Conservation (phyloP, 2,888 invertebrate species). For the Trichopria drosophilae region DNA sequence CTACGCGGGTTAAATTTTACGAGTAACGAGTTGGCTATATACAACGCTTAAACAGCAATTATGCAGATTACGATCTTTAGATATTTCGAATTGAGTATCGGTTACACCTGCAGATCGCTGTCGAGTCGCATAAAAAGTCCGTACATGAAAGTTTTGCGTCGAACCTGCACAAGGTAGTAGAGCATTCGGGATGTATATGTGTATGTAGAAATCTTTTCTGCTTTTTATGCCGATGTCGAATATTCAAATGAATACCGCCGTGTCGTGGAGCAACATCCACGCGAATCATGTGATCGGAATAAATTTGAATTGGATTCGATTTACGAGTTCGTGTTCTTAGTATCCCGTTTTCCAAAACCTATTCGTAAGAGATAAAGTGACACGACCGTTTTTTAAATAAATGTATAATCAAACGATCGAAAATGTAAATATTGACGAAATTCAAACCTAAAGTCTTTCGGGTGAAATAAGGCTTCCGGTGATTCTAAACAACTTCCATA, state of each 20-base stretch:
- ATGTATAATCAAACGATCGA: no score
- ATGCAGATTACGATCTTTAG: neutral
- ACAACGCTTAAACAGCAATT: neutral
- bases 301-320: constrained; percentile 24
- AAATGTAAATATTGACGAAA: no score
- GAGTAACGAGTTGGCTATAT: neutral
- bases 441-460: no score
- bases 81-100: constrained; percentile 25
- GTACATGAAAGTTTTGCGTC: constrained; percentile 1
- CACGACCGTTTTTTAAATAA: no score
- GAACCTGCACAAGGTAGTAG: constrained; percentile 6
- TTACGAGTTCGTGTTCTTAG: constrained; percentile 14
- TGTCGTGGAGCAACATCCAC: constrained; percentile 36
- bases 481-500: no score
- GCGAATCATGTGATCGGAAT: constrained; percentile 40
- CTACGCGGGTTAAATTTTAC: no score
- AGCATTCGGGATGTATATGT: constrained; percentile 16
- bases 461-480: no score
- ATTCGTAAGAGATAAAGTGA: no score
- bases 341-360: no score
- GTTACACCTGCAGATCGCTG: neutral
- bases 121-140: constrained; percentile 5
- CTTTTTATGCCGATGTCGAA: constrained; percentile 43
- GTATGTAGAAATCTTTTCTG: constrained; percentile 29
- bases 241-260: constrained; percentile 43